Conservation (phyloP, 2,888 invertebrate species). For the Sinentomon sp. region DNA sequence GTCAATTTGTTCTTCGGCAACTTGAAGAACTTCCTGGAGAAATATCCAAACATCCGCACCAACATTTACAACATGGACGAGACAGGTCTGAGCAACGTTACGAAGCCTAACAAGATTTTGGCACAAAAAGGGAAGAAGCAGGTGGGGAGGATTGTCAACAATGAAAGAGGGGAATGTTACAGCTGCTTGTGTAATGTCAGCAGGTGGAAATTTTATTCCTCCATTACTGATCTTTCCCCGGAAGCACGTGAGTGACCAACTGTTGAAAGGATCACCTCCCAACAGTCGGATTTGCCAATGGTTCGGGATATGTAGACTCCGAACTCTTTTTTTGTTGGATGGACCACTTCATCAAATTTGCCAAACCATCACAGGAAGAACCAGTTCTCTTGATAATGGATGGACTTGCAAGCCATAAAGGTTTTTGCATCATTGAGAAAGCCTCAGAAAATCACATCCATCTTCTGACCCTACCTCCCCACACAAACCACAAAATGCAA, state of each 20-base stretch:
- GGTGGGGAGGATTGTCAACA: constrained; percentile 19
- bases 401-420: constrained; percentile 2
- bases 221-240: constrained; percentile 4
- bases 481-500: constrained; percentile 8
- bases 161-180: constrained; percentile 20
- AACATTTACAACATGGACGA: constrained; percentile 16
- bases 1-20: constrained; percentile 15
- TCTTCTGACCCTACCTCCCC: constrained; percentile 7
- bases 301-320: constrained; percentile 3
- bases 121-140: constrained; percentile 16
- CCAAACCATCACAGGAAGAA: background rate
- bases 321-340: constrained; percentile 4
- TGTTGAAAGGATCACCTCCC: background rate
- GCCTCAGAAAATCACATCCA: constrained; percentile 1
- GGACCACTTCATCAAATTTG: background rate
- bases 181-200: background rate
- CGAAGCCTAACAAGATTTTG: constrained; percentile 13
- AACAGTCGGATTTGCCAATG: background rate
- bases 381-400: constrained; percentile 6
- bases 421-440: background rate
- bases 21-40: constrained; percentile 8
- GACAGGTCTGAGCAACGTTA: constrained; percentile 16
- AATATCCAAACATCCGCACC: constrained; percentile 10
- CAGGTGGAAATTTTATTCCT: background rate
- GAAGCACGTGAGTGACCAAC: background rate